These are phyloP conservation scores for Hoplostethus atlanticus DNA, from an alignment of 2,797 vertebrate genomes.

Conservation along the genomic window DNA sequence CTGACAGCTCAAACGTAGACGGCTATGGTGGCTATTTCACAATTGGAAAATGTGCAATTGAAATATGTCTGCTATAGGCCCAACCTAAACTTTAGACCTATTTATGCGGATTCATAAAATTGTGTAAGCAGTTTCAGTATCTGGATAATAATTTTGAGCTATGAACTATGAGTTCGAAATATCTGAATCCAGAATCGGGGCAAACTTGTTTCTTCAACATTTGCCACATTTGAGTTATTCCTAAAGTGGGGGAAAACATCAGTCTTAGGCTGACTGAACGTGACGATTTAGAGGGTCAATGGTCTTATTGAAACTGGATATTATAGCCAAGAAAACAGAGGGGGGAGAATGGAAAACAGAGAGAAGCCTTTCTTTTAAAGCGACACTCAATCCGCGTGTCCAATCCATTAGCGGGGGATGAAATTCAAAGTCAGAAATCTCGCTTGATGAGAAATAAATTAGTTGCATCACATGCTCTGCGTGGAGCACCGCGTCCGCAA, in stretches of 20 bases:
- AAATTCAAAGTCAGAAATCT: slow-evolving; percentile 90
- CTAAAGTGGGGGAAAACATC: slow-evolving; percentile 14
- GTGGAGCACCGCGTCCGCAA: slow-evolving; percentile 79
- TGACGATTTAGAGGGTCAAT: slow-evolving; percentile 76
- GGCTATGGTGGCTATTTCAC: too few species aligned
- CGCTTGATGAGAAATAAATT: slow-evolving; percentile 91
- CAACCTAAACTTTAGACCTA: too few species aligned
- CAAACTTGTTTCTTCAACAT: background rate
- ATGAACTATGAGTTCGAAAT: background rate
- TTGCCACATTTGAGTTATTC: background rate
- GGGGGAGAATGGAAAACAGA: slow-evolving; percentile 78
- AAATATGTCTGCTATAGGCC: too few species aligned
- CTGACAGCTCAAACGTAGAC: too few species aligned
- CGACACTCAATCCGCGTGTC: slow-evolving; percentile 95
- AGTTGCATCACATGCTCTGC: slow-evolving; percentile 89
- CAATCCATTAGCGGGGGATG: slow-evolving; percentile 90
- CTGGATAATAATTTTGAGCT: background rate
- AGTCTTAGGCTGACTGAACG: slow-evolving; percentile 47
- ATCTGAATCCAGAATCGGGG: background rate
- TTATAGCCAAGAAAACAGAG: slow-evolving; percentile 76
- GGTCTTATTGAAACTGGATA: slow-evolving; percentile 85
- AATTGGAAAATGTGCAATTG: too few species aligned
- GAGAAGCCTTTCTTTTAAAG: slow-evolving; percentile 71
- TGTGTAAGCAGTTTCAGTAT: background rate
- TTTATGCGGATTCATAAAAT: background rate